Percentiles rank a stretch among this genome's conserved stretches.
Evolutionary conservation across 2,797 vertebrate species (phyloP).

Genomic region (Arrhamphus sclerolepis): DNA sequence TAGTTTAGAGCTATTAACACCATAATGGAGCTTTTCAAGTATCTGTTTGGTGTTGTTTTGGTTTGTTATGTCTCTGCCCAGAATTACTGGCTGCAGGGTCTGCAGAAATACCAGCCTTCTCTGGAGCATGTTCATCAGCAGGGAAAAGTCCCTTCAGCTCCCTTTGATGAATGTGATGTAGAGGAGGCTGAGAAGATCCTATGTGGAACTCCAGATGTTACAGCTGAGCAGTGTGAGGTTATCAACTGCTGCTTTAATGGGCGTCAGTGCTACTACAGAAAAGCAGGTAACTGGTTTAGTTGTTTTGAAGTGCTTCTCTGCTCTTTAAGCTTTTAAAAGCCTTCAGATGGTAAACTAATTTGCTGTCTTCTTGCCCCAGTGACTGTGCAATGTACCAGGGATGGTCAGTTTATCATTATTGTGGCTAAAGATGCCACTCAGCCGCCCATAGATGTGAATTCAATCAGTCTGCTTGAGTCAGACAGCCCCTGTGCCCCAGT

Average conservation of each 20-base stretch:
- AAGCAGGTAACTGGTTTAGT: slow-evolving; percentile 58
- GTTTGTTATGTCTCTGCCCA: slow-evolving; percentile 34
- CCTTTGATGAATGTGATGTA: slow-evolving; percentile 67
- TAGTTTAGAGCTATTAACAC: slow-evolving; percentile 16
- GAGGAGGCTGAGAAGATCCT: slow-evolving; percentile 57
- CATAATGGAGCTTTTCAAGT: slow-evolving; percentile 51
- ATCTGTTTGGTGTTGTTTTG: slow-evolving; percentile 46
- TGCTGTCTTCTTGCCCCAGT: slow-evolving; percentile 52
- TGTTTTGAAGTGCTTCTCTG: too few relatives aligned
- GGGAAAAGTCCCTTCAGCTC: slow-evolving; percentile 2
- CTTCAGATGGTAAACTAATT: too few relatives aligned
- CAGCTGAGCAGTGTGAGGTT: slow-evolving; percentile 60
- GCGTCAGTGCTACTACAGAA: slow-evolving; percentile 74
- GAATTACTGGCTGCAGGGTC: slow-evolving; percentile 46
- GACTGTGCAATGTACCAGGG: slow-evolving; percentile 80
- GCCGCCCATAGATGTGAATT: slow-evolving; percentile 68
- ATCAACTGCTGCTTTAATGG: slow-evolving; percentile 78
- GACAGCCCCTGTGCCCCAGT: slow-evolving; percentile 58
- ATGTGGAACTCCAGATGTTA: slow-evolving; percentile 68
- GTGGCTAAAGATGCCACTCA: slow-evolving; percentile 71
- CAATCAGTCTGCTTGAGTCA: slow-evolving; percentile 64
- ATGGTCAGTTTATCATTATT: slow-evolving; percentile 82
- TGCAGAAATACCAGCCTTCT: slow-evolving; percentile 16
- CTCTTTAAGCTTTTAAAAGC: too few relatives aligned
- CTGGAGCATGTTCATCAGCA: slow-evolving; percentile 22